Percentiles rank a stretch among this genome's conserved stretches.
Conservation (phyloP, 2,888 invertebrate genomes). For the Acleris laterana region DNA sequence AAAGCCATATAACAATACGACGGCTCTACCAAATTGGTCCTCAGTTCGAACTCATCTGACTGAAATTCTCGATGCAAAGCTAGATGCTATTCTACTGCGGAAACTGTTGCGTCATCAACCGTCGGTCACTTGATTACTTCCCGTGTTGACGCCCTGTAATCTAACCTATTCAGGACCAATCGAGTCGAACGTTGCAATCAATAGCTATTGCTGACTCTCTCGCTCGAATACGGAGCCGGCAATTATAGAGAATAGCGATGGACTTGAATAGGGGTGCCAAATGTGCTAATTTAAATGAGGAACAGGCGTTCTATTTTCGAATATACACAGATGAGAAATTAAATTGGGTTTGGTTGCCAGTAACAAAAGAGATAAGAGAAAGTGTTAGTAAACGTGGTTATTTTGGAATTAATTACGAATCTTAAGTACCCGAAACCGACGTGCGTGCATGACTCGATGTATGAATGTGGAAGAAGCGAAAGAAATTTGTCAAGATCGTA, state of each 20-base stretch:
- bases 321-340: background rate
- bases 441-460: no score
- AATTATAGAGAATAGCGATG: conserved; percentile 25
- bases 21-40: no score
- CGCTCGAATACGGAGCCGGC: conserved; percentile 28
- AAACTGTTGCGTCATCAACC: conserved; percentile 47
- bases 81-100: conserved; percentile 22
- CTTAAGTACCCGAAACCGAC: no score
- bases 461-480: no score
- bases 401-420: no score
- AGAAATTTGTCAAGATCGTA: no score
- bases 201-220: conserved; percentile 35
- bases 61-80: conserved; percentile 4
- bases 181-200: conserved; percentile 34
- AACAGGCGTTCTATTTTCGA: conserved; percentile 26
- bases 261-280: conserved; percentile 24
- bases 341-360: no score
- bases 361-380: no score
- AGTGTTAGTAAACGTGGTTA: no score
- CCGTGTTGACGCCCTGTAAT: conserved; percentile 53
- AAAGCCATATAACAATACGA: no score
- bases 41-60: conserved; percentile 8
- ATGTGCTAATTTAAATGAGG: conserved; percentile 30
- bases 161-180: conserved; percentile 37
- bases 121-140: conserved; percentile 54